Conservation (phyloP, 2,113 vertebrate genomes). For the Carollia perspicillata region DNA sequence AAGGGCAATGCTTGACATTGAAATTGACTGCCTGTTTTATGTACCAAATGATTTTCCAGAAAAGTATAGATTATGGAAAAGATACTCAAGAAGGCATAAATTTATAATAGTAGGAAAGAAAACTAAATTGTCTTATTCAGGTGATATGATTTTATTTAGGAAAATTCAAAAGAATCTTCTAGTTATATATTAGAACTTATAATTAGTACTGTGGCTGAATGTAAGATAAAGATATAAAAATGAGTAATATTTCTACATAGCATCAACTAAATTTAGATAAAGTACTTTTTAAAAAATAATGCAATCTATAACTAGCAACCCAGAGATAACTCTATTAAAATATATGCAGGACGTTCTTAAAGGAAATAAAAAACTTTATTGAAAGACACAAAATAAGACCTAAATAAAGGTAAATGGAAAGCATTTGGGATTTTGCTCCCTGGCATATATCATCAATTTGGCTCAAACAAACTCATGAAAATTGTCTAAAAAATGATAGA, state of each 20-base stretch:
- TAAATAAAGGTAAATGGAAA: not conserved
- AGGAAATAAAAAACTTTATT: not conserved
- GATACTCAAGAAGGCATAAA: not conserved
- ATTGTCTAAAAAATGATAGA: no score
- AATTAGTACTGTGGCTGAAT: not conserved
- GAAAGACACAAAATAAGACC: not conserved
- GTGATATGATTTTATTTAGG: not conserved
- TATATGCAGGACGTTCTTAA: not conserved
- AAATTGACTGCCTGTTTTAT: not conserved
- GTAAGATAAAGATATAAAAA: not conserved
- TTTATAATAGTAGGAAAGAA: not conserved
- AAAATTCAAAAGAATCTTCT: not conserved
- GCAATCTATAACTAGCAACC: not conserved
- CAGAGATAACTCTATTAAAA: not conserved
- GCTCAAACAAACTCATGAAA: no score
- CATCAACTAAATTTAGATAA: not conserved
- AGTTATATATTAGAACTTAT: not conserved
- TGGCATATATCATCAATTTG: no score
- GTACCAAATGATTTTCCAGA: not conserved
- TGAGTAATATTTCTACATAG: not conserved
- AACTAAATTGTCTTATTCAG: not conserved
- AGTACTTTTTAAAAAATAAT: not conserved
- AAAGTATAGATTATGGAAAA: slow-evolving; percentile 6
- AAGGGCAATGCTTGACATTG: not conserved
- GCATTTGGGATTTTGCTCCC: no score